Evolutionary conservation across 2,888 invertebrate genomes (phyloP).

Genomic region (Tinea semifulvella): DNA sequence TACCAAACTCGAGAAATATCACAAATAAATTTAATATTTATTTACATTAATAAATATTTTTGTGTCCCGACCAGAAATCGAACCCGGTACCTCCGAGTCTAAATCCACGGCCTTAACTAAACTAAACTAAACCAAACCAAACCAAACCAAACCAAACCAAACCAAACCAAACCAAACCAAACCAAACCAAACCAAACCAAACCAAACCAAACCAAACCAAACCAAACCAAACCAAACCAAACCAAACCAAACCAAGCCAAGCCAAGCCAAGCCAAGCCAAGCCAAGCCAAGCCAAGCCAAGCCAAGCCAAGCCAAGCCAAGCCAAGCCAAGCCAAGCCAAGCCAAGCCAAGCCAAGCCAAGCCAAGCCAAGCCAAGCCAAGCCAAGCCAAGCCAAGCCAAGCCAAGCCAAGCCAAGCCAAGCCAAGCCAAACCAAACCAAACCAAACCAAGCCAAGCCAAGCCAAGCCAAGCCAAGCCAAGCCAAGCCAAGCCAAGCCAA

Average conservation of each 20-base stretch:
- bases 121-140: too few species aligned
- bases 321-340: conserved; percentile 4
- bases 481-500: conserved; percentile 4
- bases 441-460: conserved; percentile 1
- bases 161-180: not conserved
- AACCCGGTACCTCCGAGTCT: too few species aligned
- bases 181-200: not conserved
- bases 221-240: not conserved
- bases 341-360: conserved; percentile 4
- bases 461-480: conserved; percentile 4
- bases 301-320: conserved; percentile 4
- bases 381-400: conserved; percentile 4
- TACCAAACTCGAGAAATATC: too few species aligned
- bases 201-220: not conserved
- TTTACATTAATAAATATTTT: too few species aligned
- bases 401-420: conserved; percentile 4
- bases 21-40: too few species aligned
- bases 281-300: conserved; percentile 4
- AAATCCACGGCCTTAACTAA: too few species aligned
- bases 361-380: conserved; percentile 4
- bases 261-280: conserved; percentile 4
- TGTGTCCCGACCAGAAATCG: too few species aligned
- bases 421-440: conserved; percentile 1
- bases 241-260: not conserved
- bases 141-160: not conserved